Evolutionary conservation across 2,888 invertebrate genomes (phyloP).

Genomic region (Ceraclea dissimilis): DNA sequence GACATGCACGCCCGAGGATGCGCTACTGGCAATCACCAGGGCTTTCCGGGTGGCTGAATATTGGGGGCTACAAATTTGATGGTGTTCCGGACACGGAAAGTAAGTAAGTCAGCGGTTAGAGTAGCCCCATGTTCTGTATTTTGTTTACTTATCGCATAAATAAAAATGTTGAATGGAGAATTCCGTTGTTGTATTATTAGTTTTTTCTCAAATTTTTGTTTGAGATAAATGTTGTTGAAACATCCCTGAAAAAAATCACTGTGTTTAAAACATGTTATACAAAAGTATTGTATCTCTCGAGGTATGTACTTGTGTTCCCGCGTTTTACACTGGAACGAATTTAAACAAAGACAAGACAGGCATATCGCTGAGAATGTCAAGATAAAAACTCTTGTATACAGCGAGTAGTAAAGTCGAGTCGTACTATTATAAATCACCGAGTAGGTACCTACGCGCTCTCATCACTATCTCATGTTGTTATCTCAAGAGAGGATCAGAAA

Average conservation of each 20-base stretch:
- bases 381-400: background rate
- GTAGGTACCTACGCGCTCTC: background rate
- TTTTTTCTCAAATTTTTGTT: background rate
- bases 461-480: background rate
- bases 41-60: too few relatives aligned
- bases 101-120: too few relatives aligned
- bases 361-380: background rate
- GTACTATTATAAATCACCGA: background rate
- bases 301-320: background rate
- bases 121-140: too few relatives aligned
- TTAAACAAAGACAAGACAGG: constrained; percentile 20
- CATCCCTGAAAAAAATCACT: background rate
- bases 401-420: too few relatives aligned
- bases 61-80: too few relatives aligned
- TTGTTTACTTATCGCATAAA: background rate
- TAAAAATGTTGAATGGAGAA: background rate
- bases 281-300: too few relatives aligned
- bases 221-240: background rate
- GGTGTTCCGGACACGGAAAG: too few relatives aligned
- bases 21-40: too few relatives aligned
- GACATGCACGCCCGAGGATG: too few relatives aligned
- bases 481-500: background rate
- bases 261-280: background rate
- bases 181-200: background rate
- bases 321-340: constrained; percentile 18